Evolutionary conservation across 2,888 invertebrate species (phyloP), one percentile per base, ranked within the genome.

Genomic region (Hybos culiciformis): DNA sequence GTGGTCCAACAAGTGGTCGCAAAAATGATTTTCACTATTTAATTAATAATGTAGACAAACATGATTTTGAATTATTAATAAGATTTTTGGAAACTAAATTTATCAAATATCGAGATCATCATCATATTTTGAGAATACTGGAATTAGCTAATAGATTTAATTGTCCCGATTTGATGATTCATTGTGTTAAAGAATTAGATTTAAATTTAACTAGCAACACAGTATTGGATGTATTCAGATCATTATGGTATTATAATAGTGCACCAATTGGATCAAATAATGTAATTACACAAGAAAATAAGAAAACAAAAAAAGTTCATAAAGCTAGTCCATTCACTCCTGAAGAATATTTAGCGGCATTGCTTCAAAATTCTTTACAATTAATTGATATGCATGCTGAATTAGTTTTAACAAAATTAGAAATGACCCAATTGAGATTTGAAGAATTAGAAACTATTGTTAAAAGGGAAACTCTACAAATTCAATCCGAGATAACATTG

Each of bases 331-430:
- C 63, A 23, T 63, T 64, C 42, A 63, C 65, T 31, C 61, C 62
- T 24, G 67, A 67, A 44, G 66, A 67, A 45, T 62, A 59, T 44
- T 58, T 64, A 42, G 58, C 62, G 31, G 65, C 65, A 7, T 46
- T 67, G 49, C 51, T 67, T 36, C 62, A 60, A 47, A 67, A 67
- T 46, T 58, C 63, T 3, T 52, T 67, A 17, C 67, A 67, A 48
- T 49, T 66, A 38, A 66, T 67, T 43, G 67, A 67, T 24, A 66
- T 67, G 65, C 61, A 64, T 21, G 64, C 66, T n/a, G 61, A 61
- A 47, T 52, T 61, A 39, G 49, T 66, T 41, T 51, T 67, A 18
- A 55, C 57, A 34, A 59, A 59, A 50, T 51, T 54, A 3, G 60
- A 59, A 50, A 61, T 67, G 45, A 51, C 51, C 18, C 58, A 61